phyloP scores from a whole-genome alignment of 35 echinoderm and acorn worm genomes.

The Strongylocentrotus purpuratus region DNA sequence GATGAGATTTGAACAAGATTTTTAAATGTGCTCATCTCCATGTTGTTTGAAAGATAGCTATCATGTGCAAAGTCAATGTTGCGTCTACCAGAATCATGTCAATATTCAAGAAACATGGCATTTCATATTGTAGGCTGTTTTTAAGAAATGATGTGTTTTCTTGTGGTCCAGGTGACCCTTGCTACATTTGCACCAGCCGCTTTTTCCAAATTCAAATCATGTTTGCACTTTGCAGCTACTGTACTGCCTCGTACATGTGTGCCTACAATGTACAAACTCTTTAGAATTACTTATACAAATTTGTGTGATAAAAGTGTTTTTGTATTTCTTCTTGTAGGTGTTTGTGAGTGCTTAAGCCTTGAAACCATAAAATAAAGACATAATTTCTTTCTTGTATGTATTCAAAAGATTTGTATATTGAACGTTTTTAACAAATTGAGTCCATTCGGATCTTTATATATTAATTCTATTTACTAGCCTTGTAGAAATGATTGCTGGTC shows the following conservation, averaged over 20 bases:
- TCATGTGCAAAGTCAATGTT: background rate
- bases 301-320: background rate
- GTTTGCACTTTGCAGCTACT: background rate
- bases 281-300: background rate
- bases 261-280: background rate
- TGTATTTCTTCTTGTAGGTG: background rate
- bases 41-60: background rate
- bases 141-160: background rate
- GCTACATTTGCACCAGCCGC: background rate
- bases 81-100: background rate
- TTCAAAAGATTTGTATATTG: background rate
- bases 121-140: background rate
- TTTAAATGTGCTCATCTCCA: background rate
- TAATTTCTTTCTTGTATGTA: background rate
- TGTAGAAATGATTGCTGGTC: too few relatives aligned
- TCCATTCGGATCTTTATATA: background rate
- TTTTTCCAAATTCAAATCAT: background rate
- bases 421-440: background rate
- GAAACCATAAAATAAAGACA: background rate
- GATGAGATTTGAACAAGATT: slow-evolving; percentile 8
- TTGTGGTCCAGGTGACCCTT: background rate
- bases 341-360: background rate
- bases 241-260: background rate
- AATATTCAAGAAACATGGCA: background rate
- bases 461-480: too few relatives aligned